These are phyloP conservation scores for Samia ricini DNA, from an alignment of 1,140 invertebrate genomes.

Conservation along the genomic window DNA sequence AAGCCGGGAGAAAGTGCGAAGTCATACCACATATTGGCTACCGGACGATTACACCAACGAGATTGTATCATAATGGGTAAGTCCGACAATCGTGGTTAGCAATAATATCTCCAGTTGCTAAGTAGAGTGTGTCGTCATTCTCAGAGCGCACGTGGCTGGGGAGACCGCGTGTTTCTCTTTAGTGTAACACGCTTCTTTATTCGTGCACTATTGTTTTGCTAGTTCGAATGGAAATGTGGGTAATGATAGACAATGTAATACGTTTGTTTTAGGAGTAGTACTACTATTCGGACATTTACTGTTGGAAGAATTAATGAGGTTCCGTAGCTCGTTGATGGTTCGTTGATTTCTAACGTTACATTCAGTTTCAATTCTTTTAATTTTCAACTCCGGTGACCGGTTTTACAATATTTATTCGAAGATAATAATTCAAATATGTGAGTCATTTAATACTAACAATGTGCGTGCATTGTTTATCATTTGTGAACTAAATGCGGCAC, in stretches of 20 bases:
- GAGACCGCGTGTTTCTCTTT: constrained; percentile 16
- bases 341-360: constrained; percentile 23
- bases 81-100: constrained; percentile 38
- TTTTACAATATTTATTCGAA: neutral
- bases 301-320: constrained; percentile 10
- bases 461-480: neutral
- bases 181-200: constrained; percentile 23
- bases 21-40: constrained; percentile 58
- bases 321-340: constrained; percentile 16
- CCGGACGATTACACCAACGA: constrained; percentile 52
- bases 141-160: constrained; percentile 36
- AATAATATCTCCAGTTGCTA: constrained; percentile 41
- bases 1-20: constrained; percentile 56
- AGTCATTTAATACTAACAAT: neutral
- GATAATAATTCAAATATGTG: neutral
- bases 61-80: constrained; percentile 66
- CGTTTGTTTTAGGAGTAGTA: neutral
- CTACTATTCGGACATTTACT: constrained; percentile 15
- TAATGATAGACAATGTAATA: neutral
- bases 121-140: constrained; percentile 53
- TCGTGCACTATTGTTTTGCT: constrained; percentile 22
- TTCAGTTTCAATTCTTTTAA: constrained; percentile 17
- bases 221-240: neutral
- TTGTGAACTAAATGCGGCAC: neutral
- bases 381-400: constrained; percentile 1